These are phyloP conservation scores for Poeciliopsis retropinna DNA, from an alignment of 2,113 vertebrate species.

Conservation along the genomic window DNA sequence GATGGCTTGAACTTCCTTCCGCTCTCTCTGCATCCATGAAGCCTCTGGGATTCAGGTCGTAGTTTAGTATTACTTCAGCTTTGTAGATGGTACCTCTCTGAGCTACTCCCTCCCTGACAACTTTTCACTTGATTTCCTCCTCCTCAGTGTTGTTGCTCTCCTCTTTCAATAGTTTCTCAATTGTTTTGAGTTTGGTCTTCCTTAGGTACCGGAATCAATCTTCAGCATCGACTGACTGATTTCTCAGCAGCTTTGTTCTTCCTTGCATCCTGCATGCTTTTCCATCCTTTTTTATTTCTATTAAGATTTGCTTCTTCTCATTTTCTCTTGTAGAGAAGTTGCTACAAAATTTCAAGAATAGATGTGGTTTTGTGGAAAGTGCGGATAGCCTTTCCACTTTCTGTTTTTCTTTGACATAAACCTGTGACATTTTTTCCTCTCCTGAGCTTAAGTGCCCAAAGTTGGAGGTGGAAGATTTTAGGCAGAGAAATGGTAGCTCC, in stretches of 20 bases:
- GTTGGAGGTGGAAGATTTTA: constrained; percentile 22
- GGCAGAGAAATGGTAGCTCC: constrained; percentile 8
- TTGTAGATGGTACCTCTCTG: too few species aligned
- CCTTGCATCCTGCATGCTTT: background rate
- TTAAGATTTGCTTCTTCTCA: background rate
- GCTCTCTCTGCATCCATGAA: too few species aligned
- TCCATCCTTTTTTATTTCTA: too few species aligned
- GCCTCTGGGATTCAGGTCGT: too few species aligned
- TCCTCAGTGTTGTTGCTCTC: background rate
- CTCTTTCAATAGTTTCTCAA: background rate
- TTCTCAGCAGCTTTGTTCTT: background rate
- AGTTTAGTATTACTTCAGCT: too few species aligned
- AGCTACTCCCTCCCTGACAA: background rate
- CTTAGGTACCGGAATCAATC: too few species aligned
- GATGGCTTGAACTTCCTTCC: too few species aligned
- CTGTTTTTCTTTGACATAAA: constrained; percentile 3
- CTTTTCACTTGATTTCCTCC: background rate
- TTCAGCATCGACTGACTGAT: background rate
- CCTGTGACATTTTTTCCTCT: constrained; percentile 1
- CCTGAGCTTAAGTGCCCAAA: background rate
- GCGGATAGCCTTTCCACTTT: background rate
- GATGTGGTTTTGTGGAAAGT: background rate
- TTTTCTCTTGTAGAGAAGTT: background rate
- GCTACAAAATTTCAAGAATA: background rate
- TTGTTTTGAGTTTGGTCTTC: background rate